Evolutionary conservation across 2,888 invertebrate genomes (phyloP).

Genomic region (Invenusta paracnida): DNA sequence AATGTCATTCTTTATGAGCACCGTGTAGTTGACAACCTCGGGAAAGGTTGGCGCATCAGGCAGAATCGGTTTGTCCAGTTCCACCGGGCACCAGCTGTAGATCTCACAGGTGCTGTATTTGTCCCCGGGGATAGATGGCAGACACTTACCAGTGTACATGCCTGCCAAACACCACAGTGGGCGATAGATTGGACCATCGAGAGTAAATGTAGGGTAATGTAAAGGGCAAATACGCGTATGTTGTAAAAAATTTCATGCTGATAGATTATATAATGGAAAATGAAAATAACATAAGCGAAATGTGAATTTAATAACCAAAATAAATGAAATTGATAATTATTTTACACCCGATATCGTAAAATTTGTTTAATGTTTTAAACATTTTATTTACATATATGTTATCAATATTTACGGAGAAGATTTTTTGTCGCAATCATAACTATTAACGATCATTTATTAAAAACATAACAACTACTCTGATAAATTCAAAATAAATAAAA

Average conservation of each 20-base stretch:
- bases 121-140: background rate
- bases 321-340: too few relatives aligned
- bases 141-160: constrained; percentile 37
- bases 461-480: background rate
- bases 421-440: too few relatives aligned
- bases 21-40: constrained; percentile 56
- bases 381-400: background rate
- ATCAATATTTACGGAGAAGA: background rate
- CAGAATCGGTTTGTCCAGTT: constrained; percentile 51
- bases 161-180: background rate
- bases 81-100: constrained; percentile 63
- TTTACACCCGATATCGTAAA: too few relatives aligned
- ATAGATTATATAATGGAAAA: too few relatives aligned
- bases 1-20: constrained; percentile 62
- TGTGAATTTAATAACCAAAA: too few relatives aligned
- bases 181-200: background rate
- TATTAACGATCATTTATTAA: too few relatives aligned
- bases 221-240: too few relatives aligned
- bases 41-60: constrained; percentile 37
- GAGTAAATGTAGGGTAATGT: too few relatives aligned
- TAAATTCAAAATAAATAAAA: background rate
- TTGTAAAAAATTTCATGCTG: too few relatives aligned
- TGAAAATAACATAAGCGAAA: too few relatives aligned
- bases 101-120: constrained; percentile 48
- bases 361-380: background rate